Percentiles rank a stretch among this genome's conserved stretches.
These are phyloP conservation scores for Zosterops pallidus DNA, from an alignment of 2,113 vertebrate species.

Conservation along the genomic window DNA sequence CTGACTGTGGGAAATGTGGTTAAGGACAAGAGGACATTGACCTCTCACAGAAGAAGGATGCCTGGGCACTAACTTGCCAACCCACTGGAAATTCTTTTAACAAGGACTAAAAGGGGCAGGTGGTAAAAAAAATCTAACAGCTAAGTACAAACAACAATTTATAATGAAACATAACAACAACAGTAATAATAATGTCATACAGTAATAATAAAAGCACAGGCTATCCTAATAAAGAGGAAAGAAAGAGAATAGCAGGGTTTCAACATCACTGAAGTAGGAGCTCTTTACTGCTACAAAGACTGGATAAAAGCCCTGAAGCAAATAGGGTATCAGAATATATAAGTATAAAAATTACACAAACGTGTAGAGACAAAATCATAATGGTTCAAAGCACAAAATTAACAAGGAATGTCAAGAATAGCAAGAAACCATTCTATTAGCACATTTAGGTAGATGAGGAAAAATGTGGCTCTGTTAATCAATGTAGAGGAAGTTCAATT, in stretches of 20 bases:
- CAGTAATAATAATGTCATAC: not conserved
- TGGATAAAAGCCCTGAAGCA: not conserved
- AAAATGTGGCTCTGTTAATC: not conserved
- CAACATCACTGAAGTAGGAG: not conserved
- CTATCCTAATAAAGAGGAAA: not conserved
- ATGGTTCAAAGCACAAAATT: not conserved
- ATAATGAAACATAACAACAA: not conserved
- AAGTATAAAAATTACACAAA: not conserved
- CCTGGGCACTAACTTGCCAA: not conserved
- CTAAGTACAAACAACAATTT: not conserved
- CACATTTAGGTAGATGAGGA: not conserved
- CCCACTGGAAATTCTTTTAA: not conserved
- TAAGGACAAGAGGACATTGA: not conserved
- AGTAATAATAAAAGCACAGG: not conserved
- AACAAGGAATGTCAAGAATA: not conserved
- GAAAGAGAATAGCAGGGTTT: not conserved
- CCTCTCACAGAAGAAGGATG: not conserved
- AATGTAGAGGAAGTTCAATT: slow-evolving; percentile 7
- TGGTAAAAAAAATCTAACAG: not conserved
- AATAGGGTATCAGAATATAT: not conserved
- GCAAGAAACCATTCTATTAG: not conserved
- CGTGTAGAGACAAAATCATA: not conserved
- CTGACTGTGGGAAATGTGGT: not conserved
- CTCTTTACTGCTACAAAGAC: not conserved
- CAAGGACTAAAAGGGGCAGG: not conserved